These are phyloP conservation scores for Chrysocyon brachyurus DNA, from an alignment of 2,797 vertebrate species.

Conservation along the genomic window DNA sequence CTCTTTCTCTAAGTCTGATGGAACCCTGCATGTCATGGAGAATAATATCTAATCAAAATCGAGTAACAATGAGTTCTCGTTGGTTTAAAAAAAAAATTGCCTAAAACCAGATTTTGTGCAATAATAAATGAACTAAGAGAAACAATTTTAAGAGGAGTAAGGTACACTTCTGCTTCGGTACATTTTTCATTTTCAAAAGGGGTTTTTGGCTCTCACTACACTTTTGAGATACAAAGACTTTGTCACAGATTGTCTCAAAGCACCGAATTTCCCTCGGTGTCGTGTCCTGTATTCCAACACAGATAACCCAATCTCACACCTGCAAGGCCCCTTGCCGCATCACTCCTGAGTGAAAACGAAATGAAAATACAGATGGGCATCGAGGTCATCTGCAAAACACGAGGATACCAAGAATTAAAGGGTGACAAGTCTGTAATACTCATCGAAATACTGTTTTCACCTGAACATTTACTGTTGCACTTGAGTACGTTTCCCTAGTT, in stretches of 20 bases:
- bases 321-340: neutral
- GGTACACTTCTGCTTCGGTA: neutral
- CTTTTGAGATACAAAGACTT: neutral
- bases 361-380: neutral
- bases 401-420: neutral
- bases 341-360: neutral
- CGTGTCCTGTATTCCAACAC: neutral
- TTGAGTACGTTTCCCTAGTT: neutral
- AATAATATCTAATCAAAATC: neutral
- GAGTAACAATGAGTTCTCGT: neutral
- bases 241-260: neutral
- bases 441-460: neutral
- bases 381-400: constrained; percentile 16
- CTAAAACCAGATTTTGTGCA: neutral
- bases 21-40: neutral
- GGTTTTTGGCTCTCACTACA: constrained; percentile 11
- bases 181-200: constrained; percentile 19
- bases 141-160: constrained; percentile 31
- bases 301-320: neutral
- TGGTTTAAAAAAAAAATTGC: neutral
- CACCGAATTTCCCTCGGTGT: neutral
- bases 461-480: neutral
- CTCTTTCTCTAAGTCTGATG: neutral
- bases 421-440: neutral
- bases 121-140: constrained; percentile 29